Percentiles rank a stretch among this genome's conserved stretches.
Evolutionary conservation across 1,140 invertebrate species (phyloP).

Genomic region (Spodoptera frugiperda): DNA sequence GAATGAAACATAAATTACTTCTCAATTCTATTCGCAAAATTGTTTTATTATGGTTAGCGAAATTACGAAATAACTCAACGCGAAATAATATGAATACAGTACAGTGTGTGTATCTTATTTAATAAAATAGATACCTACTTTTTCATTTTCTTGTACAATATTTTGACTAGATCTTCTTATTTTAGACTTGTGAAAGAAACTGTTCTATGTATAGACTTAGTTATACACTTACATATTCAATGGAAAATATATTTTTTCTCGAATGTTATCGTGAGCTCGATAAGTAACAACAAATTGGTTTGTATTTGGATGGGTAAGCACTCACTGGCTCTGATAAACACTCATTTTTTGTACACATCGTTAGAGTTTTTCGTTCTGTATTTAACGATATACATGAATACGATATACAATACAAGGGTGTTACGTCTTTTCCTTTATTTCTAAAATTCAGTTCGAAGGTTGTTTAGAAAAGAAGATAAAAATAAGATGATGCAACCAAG

Average conservation of each 20-base stretch:
- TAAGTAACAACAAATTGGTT: constrained; percentile 41
- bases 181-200: too few species aligned
- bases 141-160: too few species aligned
- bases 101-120: too few species aligned
- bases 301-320: constrained; percentile 38
- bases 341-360: constrained; percentile 43
- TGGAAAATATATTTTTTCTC: background rate
- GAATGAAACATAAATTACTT: too few species aligned
- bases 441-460: background rate
- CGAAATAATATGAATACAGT: too few species aligned
- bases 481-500: background rate
- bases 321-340: constrained; percentile 26
- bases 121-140: too few species aligned
- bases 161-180: too few species aligned
- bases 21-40: too few species aligned
- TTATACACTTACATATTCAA: background rate
- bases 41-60: background rate
- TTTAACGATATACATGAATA: background rate
- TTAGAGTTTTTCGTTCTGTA: constrained; percentile 10
- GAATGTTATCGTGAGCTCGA: constrained; percentile 33
- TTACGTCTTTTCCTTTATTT: background rate
- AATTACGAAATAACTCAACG: too few species aligned
- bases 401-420: background rate
- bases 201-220: too few species aligned
- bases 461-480: too few species aligned